Evolutionary conservation across 2,888 invertebrate genomes (phyloP), one percentile per base, ranked within the genome.

Genomic region (Sarcophaga subvicina): DNA sequence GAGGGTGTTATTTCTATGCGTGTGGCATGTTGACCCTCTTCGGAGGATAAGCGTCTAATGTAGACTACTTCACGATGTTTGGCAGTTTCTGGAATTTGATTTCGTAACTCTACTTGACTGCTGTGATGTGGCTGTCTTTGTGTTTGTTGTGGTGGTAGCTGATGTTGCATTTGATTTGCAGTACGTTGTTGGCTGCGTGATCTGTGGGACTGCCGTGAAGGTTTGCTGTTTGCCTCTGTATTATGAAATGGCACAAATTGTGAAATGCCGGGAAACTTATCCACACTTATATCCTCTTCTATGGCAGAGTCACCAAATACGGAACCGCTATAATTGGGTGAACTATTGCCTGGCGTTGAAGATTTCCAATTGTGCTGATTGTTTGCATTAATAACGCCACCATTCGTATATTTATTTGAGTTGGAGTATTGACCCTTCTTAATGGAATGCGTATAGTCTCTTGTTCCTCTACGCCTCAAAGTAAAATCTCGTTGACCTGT

Each of bases 241-340:
- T 89, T 89, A 86, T 92, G 93, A 88, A 92, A 91, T 88, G 91
- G 91, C 89, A 92, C 91, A 63, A 92, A 92, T 89, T 93, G 93
- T 60, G 90, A 89, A 75, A 93, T 91, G 64, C 92, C 92, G 3
- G 93, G 92, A 89, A 93, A 93, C 89, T 94, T 94, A 63, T 93
- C 93, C 62, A 93, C 92, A 85, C 93, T 94, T 64, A 94, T 93
- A 76, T 94, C 94, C 80, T 94, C 94, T 88, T 93, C 94, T 47
- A 94, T 94, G 64, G 94, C 94, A 8, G 94, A 94, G 86, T 94
- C 94, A 20, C 93, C 94, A 75, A 94, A 94, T 88, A 94, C 92
- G 25, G 94, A 94, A 59, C 93, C 94, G 84, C 93, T 93, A 80
- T 93, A 94, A 87, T 94, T 94, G 20, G 94, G 94, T 4, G 93